These are phyloP conservation scores for Tuberolachnus salignus DNA, from an alignment of 2,888 invertebrate genomes.

Conservation along the genomic window DNA sequence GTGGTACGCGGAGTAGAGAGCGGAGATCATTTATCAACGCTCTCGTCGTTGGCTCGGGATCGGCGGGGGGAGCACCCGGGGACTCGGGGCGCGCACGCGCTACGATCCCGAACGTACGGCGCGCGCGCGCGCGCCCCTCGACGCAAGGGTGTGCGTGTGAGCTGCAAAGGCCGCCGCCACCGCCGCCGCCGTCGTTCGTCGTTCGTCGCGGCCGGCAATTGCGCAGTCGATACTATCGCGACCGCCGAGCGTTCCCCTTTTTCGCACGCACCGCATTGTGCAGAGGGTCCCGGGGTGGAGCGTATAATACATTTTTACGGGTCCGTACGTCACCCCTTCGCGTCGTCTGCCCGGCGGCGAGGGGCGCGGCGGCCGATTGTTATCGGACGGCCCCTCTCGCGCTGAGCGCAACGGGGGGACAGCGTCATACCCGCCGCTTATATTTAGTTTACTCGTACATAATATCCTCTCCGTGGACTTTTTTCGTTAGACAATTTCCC, in stretches of 20 bases:
- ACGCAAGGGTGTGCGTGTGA: neutral
- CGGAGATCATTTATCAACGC: conserved; percentile 47
- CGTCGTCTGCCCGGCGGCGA: neutral
- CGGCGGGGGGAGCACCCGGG: neutral
- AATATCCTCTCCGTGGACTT: too few species aligned
- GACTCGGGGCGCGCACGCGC: neutral
- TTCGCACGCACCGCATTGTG: neutral
- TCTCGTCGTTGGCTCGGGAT: conserved; percentile 2
- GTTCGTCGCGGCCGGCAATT: conserved; percentile 42
- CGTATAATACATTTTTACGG: conserved; percentile 51
- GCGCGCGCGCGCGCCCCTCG: neutral
- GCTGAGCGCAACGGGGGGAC: neutral
- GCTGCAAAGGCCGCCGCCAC: neutral
- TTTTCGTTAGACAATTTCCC: too few species aligned
- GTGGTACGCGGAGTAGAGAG: neutral
- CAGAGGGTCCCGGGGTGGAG: conserved; percentile 20
- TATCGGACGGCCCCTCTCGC: conserved; percentile 52
- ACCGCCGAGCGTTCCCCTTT: conserved; percentile 29
- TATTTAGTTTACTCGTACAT: too few species aligned
- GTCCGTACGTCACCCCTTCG: conserved; percentile 31
- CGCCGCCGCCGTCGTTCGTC: conserved; percentile 1
- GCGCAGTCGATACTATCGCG: conserved; percentile 51
- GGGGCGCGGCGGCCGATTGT: conserved; percentile 41
- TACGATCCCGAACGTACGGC: neutral
- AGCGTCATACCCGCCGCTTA: neutral